Evolutionary conservation across 1,140 invertebrate genomes (phyloP), one percentile per base, ranked within the genome.

Genomic region (Ceratosolen fusciceps): DNA sequence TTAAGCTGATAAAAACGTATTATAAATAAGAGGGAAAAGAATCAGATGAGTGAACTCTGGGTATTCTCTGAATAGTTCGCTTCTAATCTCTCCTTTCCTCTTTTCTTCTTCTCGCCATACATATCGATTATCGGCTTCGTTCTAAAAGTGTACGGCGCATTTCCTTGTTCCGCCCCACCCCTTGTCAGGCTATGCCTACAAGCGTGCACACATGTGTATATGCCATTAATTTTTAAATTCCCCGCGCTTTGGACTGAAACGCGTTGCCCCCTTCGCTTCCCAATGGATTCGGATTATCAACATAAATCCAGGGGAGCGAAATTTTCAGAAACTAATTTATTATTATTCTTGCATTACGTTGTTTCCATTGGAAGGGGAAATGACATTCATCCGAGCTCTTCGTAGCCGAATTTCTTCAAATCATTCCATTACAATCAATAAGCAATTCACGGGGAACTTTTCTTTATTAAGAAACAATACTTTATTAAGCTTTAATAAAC

Each of bases 61-160:
- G 21, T 56, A 39, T 52, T 21, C 10, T 39, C 62, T 39, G 34
- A 16, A 49, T 37, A n/a, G 31, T 58, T 56, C 34, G 8, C 54
- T 4, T 58, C 52, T 58, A 58, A 56, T 58, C 34, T 73, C 16
- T 73, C n/a, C 1, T 7, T 58, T 56, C 52, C 24, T 56, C 29
- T 71, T 52, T 54, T n/a, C 19, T 49, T 71, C 31, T 54, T n/a
- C 19, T 49, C n/a, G 16, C 73, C 62, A 39, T 75, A 75, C 60
- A 75, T 76, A 76, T 76, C 62, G 74, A 76, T 76, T 76, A 76
- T 76, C 34, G 74, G 60, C 16, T 54, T 24, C 43, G 74, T 76
- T 76, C 74, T 76, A 76, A 76, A 76, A 76, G 31, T 60, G 74
- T 65, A 47, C 67, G 34, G 26, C 43, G 29, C 29, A 52, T 31